phyloP scores from a whole-genome alignment of 1,140 invertebrate species.

The Drosophila truncata region DNA sequence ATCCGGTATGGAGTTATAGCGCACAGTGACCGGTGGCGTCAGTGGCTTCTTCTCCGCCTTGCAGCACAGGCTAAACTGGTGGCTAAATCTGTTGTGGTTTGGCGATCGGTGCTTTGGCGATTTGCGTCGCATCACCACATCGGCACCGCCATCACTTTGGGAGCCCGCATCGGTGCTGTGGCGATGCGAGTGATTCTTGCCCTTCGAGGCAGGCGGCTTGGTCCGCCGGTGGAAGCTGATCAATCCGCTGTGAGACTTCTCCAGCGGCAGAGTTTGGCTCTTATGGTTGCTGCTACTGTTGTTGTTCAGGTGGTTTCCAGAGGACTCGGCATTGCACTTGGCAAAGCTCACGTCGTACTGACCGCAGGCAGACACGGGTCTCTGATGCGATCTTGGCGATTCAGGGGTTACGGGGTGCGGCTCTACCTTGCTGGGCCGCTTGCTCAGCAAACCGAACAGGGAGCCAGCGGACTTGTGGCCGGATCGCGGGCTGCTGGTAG shows the following conservation, averaged over 20 bases:
- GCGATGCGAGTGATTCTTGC: constrained; percentile 65
- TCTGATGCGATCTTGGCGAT: constrained; percentile 57
- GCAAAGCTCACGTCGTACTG: constrained; percentile 75
- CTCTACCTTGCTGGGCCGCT: constrained; percentile 71
- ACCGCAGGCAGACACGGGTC: constrained; percentile 59
- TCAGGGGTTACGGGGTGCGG: constrained; percentile 71
- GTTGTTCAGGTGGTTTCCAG: constrained; percentile 38
- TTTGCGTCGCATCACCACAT: constrained; percentile 73
- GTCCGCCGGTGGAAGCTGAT: constrained; percentile 73
- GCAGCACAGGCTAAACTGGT: constrained; percentile 83
- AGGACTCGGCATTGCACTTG: constrained; percentile 43
- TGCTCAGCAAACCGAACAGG: constrained; percentile 72
- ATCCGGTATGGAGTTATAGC: constrained; percentile 84
- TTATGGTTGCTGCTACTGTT: constrained; percentile 57
- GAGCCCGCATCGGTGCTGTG: constrained; percentile 74
- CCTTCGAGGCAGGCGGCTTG: constrained; percentile 59
- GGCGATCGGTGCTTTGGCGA: constrained; percentile 77
- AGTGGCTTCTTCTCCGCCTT: constrained; percentile 79
- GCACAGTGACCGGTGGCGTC: constrained; percentile 81
- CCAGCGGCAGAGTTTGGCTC: constrained; percentile 76
- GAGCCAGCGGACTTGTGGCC: constrained; percentile 59
- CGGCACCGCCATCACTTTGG: constrained; percentile 71
- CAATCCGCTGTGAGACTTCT: constrained; percentile 75
- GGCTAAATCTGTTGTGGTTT: constrained; percentile 81
- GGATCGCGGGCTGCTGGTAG: constrained; percentile 67